Conservation (phyloP, 2,797 vertebrate genomes). For the Lerista edwardsae region DNA sequence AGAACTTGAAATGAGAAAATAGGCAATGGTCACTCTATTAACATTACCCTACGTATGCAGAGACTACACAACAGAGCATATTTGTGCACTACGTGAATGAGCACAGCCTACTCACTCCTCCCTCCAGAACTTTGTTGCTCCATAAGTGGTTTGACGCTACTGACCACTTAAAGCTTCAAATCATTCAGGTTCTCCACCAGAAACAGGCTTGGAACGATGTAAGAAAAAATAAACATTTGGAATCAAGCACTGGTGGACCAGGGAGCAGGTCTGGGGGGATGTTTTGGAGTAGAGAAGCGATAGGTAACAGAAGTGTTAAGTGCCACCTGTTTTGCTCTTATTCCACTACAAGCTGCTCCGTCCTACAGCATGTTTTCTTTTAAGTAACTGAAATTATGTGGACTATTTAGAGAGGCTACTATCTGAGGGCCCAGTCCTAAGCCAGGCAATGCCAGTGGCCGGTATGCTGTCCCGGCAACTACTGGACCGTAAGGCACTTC, state of each 20-base stretch:
- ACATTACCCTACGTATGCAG: not conserved
- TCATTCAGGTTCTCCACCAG: not conserved
- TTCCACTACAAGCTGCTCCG: not conserved
- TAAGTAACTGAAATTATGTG: not conserved
- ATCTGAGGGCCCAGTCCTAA: too few relatives aligned
- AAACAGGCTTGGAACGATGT: not conserved
- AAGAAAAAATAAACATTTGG: too few relatives aligned
- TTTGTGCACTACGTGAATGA: not conserved
- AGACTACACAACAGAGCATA: not conserved
- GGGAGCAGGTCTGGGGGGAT: too few relatives aligned
- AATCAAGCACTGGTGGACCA: too few relatives aligned
- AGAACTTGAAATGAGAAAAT: not conserved
- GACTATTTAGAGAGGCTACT: not conserved
- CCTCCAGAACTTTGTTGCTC: not conserved
- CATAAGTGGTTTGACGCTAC: not conserved
- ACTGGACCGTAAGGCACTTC: too few relatives aligned
- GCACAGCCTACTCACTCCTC: not conserved
- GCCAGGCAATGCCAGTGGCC: too few relatives aligned
- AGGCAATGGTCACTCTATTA: not conserved
- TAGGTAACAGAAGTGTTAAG: not conserved
- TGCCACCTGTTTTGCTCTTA: not conserved
- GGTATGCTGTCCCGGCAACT: too few relatives aligned
- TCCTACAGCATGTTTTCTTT: not conserved
- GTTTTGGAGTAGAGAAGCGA: not conserved
- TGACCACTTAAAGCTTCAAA: too few relatives aligned